A percentile compares a stretch with the other conserved stretches of the same genome.
Evolutionary conservation across 1,140 invertebrate species (phyloP).

Genomic region (Mizuhopecten yessoensis): DNA sequence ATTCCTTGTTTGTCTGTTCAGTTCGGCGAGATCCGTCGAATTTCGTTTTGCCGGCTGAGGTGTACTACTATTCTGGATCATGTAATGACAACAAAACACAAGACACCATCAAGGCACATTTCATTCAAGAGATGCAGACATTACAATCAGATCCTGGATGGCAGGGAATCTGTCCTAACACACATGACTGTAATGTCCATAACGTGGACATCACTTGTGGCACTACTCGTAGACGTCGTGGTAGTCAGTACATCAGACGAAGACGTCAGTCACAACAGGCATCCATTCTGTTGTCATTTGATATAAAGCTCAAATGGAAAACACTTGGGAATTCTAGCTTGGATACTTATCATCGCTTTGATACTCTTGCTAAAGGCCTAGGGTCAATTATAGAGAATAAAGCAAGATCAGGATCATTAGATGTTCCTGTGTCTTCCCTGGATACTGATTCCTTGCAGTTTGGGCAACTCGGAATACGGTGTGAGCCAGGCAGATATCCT

Average conservation of each 20-base stretch:
- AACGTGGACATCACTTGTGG: constrained; percentile 54
- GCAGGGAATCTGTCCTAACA: constrained; percentile 47
- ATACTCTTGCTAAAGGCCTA: not conserved
- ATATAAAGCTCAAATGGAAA: not conserved
- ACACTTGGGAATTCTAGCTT: not conserved
- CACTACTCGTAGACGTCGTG: not conserved
- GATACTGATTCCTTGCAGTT: not conserved
- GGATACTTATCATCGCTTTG: not conserved
- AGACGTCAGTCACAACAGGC: not conserved
- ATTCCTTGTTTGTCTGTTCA: not conserved
- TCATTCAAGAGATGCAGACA: constrained; percentile 37
- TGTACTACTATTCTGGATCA: constrained; percentile 51
- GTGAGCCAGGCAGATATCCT: not conserved
- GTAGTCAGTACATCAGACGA: not conserved
- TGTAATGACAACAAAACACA: constrained; percentile 47
- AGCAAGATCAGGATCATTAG: not conserved
- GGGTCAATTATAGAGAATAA: not conserved
- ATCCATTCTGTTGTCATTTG: not conserved
- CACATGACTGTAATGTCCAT: constrained; percentile 43
- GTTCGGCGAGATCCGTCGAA: not conserved
- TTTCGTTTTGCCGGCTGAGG: constrained; percentile 11
- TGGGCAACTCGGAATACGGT: not conserved
- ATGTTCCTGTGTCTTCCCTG: not conserved
- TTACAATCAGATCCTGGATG: constrained; percentile 45
- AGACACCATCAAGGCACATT: constrained; percentile 41